Evolutionary conservation across 2,888 invertebrate genomes (phyloP), one percentile per base, ranked within the genome.

Genomic region (Tanytarsus gracilentus): DNA sequence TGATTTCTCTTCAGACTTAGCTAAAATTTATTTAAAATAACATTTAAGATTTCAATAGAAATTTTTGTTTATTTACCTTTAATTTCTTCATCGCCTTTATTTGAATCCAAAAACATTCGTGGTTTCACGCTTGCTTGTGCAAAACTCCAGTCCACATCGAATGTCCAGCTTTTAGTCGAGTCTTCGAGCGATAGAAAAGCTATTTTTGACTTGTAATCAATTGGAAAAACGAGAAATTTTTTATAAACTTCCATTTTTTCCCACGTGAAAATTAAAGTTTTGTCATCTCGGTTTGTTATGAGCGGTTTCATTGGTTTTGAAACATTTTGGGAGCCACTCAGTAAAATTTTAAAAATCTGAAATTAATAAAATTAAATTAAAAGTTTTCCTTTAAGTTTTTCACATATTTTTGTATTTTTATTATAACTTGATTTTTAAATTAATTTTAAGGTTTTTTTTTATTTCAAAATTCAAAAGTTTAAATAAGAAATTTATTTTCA

Each of bases 201-300:
- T 4, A 58, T 48, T 29, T 16, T 30, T 8, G 8, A 30, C 9
- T 58, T 25, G 21, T 48, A 48, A 30, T 58, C 48, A 2, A 11
- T 2, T 29, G 30, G 11, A 23, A 58, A 44, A 2, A 48, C 21
- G 9, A 58, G 8, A 18, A 29, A 58, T 2, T 48, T 14, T 18
- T 48, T 44, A 29, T 21, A 48, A 11, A 25, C 14, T 48, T 58
- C 58, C 58, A 58, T 58, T 14, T 4, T 55, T 55, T n/a, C n/a
- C 5, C 36, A 36, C 36, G 36, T 36, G n/a, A 33, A 33, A 33
- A 7, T 29, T 29, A 29, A 33, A 33, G n/a, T 33, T 4, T 33
- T 4, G 25, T 49, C 23, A 11, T 44, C 44, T 44, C 44, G 44
- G 44, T 44, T 44, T 44, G 3, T 3, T 44, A 21, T 11, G n/a